Conservation (phyloP, 2,888 invertebrate species). For the Lasiommata megera region DNA sequence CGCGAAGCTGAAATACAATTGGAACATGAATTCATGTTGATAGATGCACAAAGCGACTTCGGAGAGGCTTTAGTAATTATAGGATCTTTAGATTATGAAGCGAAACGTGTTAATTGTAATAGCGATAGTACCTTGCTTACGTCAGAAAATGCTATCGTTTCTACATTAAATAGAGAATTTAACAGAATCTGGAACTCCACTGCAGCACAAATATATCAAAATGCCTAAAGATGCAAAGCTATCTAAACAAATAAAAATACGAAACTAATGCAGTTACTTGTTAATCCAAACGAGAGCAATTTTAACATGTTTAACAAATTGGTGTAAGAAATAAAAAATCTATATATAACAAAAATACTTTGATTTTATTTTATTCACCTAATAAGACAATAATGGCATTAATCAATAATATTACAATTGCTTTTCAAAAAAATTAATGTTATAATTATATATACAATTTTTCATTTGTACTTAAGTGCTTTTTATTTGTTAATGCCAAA, state of each 20-base stretch:
- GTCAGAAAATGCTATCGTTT: constrained; percentile 46
- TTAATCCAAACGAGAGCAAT: constrained; percentile 1
- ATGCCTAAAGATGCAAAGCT: no score
- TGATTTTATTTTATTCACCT: constrained; percentile 62
- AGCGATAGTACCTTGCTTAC: constrained; percentile 53
- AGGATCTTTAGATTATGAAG: constrained; percentile 54
- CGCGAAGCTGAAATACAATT: constrained; percentile 41
- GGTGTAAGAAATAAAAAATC: constrained; percentile 52
- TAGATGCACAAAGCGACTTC: constrained; percentile 43
- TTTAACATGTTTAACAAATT: constrained; percentile 16
- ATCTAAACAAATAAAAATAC: background rate
- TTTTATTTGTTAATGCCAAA: constrained; percentile 37
- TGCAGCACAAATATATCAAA: constrained; percentile 5
- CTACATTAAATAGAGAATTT: constrained; percentile 52
- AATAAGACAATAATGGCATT: constrained; percentile 48
- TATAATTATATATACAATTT: constrained; percentile 30
- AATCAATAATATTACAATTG: constrained; percentile 40
- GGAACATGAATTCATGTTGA: constrained; percentile 58
- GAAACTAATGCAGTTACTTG: background rate
- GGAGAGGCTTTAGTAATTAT: constrained; percentile 51
- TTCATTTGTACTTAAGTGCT: constrained; percentile 73
- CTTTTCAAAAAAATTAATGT: constrained; percentile 33
- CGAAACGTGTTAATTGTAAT: constrained; percentile 46
- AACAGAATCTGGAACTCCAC: constrained; percentile 53
- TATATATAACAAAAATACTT: constrained; percentile 66